A percentile compares a stretch with the other conserved stretches of the same genome.
phyloP scores from a whole-genome alignment of 2,888 invertebrate genomes.

The Malthinus flaveolus region DNA sequence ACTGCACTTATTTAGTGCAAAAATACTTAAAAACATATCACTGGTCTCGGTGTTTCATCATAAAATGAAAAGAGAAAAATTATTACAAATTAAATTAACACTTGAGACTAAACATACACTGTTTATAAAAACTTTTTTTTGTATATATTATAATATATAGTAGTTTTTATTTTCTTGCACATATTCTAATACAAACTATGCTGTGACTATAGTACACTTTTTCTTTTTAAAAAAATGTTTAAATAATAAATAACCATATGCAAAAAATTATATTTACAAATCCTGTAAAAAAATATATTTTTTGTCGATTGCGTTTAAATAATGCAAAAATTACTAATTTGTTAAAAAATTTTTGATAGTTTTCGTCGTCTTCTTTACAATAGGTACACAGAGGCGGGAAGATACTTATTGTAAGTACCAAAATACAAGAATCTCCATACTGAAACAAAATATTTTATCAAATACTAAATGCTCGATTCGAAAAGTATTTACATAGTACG shows the following conservation, averaged over 20 bases:
- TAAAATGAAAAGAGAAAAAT: constrained; percentile 31
- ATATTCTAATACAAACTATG: constrained; percentile 30
- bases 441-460: no score
- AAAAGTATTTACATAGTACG: no score
- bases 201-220: constrained; percentile 31
- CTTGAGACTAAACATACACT: constrained; percentile 31
- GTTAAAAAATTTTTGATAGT: no score
- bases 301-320: not conserved
- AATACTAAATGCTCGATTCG: no score
- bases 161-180: constrained; percentile 24
- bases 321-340: no score
- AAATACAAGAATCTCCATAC: no score
- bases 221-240: not conserved
- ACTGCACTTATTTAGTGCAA: constrained; percentile 45
- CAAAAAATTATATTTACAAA: constrained; percentile 1
- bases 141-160: constrained; percentile 16
- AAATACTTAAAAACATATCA: constrained; percentile 55
- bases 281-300: not conserved
- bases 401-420: no score
- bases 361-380: no score
- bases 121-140: constrained; percentile 31
- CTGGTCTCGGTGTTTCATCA: constrained; percentile 41
- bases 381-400: no score
- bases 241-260: not conserved
- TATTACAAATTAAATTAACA: constrained; percentile 27